phyloP scores from a whole-genome alignment of 2,797 vertebrate species.

The Triplophysa bombifrons region DNA sequence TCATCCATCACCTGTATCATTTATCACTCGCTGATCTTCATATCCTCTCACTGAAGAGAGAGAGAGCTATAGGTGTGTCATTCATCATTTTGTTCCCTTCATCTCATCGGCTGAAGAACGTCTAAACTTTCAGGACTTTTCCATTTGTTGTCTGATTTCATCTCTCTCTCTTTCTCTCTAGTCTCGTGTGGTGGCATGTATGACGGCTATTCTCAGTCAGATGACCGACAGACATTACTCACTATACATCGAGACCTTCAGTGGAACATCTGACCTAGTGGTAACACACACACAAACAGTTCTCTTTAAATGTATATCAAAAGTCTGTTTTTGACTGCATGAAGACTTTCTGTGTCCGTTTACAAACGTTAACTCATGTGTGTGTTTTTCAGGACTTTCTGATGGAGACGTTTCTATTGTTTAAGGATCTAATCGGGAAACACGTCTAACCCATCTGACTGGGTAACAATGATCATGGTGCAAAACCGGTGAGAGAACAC shows the following conservation, averaged over 20 bases:
- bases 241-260: conserved; percentile 91
- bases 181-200: conserved; percentile 95
- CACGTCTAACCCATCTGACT: conserved; percentile 94
- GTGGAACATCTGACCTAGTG: conserved; percentile 85
- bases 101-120: conserved; percentile 19
- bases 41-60: no score
- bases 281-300: conserved; percentile 71
- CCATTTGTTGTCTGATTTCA: conserved; percentile 22
- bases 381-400: conserved; percentile 86
- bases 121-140: conserved; percentile 23
- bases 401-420: conserved; percentile 97
- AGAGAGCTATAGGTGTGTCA: neutral
- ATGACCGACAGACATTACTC: conserved; percentile 92
- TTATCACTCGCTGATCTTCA: conserved; percentile 45
- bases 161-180: conserved; percentile 61
- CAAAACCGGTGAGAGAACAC: conserved; percentile 88
- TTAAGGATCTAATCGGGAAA: conserved; percentile 93
- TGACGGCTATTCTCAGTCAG: conserved; percentile 95
- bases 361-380: neutral
- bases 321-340: no score
- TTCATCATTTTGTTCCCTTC: conserved; percentile 31
- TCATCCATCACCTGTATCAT: conserved; percentile 55
- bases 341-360: neutral
- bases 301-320: neutral
- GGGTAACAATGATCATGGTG: conserved; percentile 99